Conservation (phyloP, 2,888 invertebrate species). For the Frankliniella intonsa region DNA sequence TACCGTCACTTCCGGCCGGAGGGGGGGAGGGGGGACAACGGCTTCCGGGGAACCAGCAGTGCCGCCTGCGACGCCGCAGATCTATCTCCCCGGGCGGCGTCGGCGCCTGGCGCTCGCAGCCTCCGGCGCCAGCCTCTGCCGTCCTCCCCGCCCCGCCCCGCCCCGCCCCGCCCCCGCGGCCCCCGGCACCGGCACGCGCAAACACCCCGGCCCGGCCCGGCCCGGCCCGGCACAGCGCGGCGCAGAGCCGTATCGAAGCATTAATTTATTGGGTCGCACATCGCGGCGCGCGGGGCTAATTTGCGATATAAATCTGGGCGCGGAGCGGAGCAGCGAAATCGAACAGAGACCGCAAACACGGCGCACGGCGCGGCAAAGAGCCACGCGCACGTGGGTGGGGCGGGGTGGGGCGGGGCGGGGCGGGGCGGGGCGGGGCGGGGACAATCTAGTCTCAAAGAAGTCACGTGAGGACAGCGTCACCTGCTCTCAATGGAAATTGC, state of each 20-base stretch:
- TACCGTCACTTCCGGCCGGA: not conserved
- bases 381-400: no score
- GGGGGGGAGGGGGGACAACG: not conserved
- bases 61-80: not conserved
- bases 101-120: not conserved
- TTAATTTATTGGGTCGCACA: conserved; percentile 17
- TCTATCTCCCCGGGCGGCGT: not conserved
- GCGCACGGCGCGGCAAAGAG: no score
- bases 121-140: not conserved
- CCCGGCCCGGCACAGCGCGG: not conserved
- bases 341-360: no score
- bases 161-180: no score
- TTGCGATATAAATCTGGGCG: conserved; percentile 13
- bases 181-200: conserved; percentile 2
- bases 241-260: not conserved
- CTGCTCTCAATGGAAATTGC: no score
- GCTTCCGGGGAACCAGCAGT: not conserved
- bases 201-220: not conserved
- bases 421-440: no score
- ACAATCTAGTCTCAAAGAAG: no score
- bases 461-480: no score
- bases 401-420: no score
- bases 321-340: not conserved
- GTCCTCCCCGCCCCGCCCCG: not conserved
- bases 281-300: not conserved